Evolutionary conservation across 2,888 invertebrate genomes (phyloP).

Genomic region (Zygaena filipendulae): DNA sequence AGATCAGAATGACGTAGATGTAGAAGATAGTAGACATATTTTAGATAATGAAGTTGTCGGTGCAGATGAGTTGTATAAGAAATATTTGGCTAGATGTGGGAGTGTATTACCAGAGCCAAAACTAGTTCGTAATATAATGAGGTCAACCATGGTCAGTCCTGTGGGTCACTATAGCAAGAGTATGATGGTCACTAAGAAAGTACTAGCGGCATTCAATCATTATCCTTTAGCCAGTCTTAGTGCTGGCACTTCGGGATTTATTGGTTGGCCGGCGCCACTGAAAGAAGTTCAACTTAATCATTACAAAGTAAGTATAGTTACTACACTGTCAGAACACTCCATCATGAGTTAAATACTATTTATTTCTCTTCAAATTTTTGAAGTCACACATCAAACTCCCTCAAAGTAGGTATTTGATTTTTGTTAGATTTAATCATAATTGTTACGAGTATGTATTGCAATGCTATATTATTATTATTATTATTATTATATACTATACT

Average conservation of each 20-base stretch:
- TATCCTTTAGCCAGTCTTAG: conserved; percentile 73
- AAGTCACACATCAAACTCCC: too few species aligned
- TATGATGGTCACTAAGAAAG: conserved; percentile 72
- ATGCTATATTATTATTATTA: too few species aligned
- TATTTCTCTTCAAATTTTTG: too few species aligned
- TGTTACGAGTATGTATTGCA: background rate
- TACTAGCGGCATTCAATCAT: conserved; percentile 80
- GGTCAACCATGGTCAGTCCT: conserved; percentile 70
- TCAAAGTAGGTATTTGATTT: too few species aligned
- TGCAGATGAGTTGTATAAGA: conserved; percentile 21
- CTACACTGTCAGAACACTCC: background rate
- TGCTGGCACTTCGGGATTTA: conserved; percentile 62
- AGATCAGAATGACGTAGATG: conserved; percentile 38
- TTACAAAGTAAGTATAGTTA: conserved; percentile 57
- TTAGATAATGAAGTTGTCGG: conserved; percentile 21
- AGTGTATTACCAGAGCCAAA: conserved; percentile 38
- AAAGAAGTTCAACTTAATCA: conserved; percentile 74
- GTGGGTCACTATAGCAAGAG: conserved; percentile 77
- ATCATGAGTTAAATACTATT: too few species aligned
- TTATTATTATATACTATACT: too few species aligned
- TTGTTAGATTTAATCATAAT: background rate
- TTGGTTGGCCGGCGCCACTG: conserved; percentile 68
- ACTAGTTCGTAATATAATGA: conserved; percentile 53
- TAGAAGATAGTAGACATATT: conserved; percentile 31
- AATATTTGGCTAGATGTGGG: conserved; percentile 36